Conservation (phyloP, 2,113 vertebrate genomes). For the Promerops cafer region DNA sequence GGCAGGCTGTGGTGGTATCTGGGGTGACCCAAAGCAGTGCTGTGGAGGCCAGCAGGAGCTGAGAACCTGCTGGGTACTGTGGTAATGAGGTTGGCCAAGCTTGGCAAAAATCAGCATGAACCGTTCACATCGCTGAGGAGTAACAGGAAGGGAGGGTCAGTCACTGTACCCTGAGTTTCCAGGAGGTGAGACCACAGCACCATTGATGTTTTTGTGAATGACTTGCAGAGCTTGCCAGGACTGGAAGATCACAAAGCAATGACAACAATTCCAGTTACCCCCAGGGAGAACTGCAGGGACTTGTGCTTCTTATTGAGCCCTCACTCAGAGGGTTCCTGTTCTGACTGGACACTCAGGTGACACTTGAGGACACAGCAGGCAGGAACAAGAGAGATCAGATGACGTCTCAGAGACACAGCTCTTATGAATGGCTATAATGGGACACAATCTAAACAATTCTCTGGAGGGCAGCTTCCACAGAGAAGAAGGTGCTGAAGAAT, state of each 20-base stretch:
- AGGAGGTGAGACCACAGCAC: neutral
- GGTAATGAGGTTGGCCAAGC: neutral
- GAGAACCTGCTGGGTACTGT: neutral
- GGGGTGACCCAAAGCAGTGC: neutral
- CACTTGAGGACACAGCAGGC: neutral
- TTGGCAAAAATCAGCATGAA: neutral
- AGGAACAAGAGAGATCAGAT: neutral
- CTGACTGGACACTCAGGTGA: neutral
- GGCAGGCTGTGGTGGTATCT: neutral
- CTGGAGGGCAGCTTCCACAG: neutral
- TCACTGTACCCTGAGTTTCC: neutral
- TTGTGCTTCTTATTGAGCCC: neutral
- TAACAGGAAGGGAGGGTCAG: neutral
- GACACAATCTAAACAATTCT: neutral
- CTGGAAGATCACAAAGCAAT: neutral
- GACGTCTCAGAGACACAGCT: neutral
- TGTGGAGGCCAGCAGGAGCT: neutral
- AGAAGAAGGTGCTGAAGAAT: neutral
- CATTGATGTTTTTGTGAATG: fast-evolving
- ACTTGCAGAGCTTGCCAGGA: neutral
- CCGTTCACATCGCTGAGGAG: neutral
- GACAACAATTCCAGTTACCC: neutral
- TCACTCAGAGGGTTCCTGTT: neutral
- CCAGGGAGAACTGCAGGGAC: neutral
- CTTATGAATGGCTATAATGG: neutral